Evolutionary conservation across 2,113 vertebrate genomes (phyloP).

Genomic region (Proterorhinus semilunaris): DNA sequence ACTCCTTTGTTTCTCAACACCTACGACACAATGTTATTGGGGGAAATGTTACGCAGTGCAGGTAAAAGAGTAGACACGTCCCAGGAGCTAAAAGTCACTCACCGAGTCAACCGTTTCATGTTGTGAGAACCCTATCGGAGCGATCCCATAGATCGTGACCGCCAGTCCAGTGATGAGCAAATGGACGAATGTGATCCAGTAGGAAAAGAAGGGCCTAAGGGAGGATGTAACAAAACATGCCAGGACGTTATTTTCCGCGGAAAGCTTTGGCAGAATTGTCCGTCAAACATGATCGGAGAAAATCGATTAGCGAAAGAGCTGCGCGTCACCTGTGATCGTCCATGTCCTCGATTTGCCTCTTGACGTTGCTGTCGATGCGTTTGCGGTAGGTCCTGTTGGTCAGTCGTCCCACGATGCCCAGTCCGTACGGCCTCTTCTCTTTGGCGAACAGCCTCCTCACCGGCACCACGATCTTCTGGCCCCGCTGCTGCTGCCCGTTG

Average conservation of each 20-base stretch:
- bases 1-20: slow-evolving; percentile 94
- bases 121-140: slow-evolving; percentile 94
- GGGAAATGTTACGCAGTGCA: too few species aligned
- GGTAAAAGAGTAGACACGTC: too few species aligned
- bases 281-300: too few species aligned
- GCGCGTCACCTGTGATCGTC: slow-evolving; percentile 87
- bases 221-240: background rate
- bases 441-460: slow-evolving; percentile 93
- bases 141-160: slow-evolving; percentile 91
- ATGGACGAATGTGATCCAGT: slow-evolving; percentile 98
- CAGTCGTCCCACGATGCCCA: slow-evolving; percentile 93
- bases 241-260: too few species aligned
- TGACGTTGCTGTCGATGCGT: slow-evolving; percentile 93
- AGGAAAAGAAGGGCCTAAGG: slow-evolving; percentile 92
- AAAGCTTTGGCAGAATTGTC: too few species aligned
- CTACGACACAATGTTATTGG: slow-evolving; percentile 56
- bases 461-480: slow-evolving; percentile 87
- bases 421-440: slow-evolving; percentile 92
- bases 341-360: slow-evolving; percentile 97
- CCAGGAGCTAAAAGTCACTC: slow-evolving; percentile 59
- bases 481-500: slow-evolving; percentile 76
- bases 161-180: slow-evolving; percentile 91
- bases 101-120: slow-evolving; percentile 96
- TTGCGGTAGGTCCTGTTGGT: slow-evolving; percentile 96
- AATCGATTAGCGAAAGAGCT: too few species aligned